These are phyloP conservation scores for Chondrilla cf. caribensis DNA, from an alignment of 37 sponge, comb jelly and placozoan genomes.

Conservation along the genomic window DNA sequence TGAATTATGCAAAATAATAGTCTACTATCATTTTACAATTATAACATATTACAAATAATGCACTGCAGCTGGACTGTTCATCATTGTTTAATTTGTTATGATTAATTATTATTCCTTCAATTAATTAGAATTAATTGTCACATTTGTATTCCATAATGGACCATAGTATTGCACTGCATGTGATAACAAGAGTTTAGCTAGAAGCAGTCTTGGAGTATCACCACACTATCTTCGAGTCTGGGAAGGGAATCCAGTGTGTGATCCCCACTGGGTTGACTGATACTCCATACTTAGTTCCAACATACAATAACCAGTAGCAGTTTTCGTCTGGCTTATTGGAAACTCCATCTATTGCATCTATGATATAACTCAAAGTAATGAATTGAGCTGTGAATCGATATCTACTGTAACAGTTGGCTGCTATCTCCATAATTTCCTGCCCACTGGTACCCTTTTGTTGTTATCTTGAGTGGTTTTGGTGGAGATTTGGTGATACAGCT, in stretches of 20 bases:
- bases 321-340: neutral
- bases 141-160: too few relatives aligned
- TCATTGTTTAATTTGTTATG: too few relatives aligned
- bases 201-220: neutral
- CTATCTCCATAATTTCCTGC: neutral
- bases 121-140: too few relatives aligned
- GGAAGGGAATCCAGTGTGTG: conserved; percentile 2
- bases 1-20: too few relatives aligned
- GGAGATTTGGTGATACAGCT: neutral
- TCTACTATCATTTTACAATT: too few relatives aligned
- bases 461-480: neutral
- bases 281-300: neutral
- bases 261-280: neutral
- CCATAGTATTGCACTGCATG: too few relatives aligned
- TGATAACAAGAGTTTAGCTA: too few relatives aligned
- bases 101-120: too few relatives aligned
- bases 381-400: neutral
- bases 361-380: neutral
- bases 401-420: neutral
- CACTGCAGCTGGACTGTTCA: too few relatives aligned
- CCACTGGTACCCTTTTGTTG: neutral
- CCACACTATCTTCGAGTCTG: neutral
- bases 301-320: neutral
- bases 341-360: neutral
- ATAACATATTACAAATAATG: too few relatives aligned